phyloP scores from a whole-genome alignment of 2,888 invertebrate genomes.

The Orthosia incerta region DNA sequence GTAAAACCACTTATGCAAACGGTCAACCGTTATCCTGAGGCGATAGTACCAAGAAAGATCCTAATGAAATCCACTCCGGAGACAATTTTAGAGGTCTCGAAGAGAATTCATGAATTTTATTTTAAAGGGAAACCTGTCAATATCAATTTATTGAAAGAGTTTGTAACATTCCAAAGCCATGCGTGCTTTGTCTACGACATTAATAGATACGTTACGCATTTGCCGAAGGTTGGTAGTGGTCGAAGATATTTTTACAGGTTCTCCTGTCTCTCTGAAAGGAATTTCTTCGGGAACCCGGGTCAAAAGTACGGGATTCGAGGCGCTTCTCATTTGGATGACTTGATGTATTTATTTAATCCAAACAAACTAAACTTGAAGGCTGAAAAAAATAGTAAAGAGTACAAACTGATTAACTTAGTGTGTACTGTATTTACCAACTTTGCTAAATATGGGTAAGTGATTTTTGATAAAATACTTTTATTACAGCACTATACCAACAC shows the following conservation, averaged over 20 bases:
- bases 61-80: slow-evolving; percentile 60
- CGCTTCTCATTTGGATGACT: slow-evolving; percentile 79
- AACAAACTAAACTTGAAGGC: slow-evolving; percentile 69
- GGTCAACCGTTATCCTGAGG: slow-evolving; percentile 70
- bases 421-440: slow-evolving; percentile 46
- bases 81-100: slow-evolving; percentile 68
- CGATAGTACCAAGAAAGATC: slow-evolving; percentile 73
- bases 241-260: slow-evolving; percentile 62
- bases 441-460: slow-evolving; percentile 40
- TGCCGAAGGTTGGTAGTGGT: slow-evolving; percentile 42
- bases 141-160: slow-evolving; percentile 66
- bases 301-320: slow-evolving; percentile 72
- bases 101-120: slow-evolving; percentile 72
- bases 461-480: neutral
- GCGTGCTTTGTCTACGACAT: slow-evolving; percentile 65
- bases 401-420: slow-evolving; percentile 34
- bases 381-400: slow-evolving; percentile 62
- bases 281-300: slow-evolving; percentile 70
- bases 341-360: slow-evolving; percentile 78
- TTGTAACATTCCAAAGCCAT: slow-evolving; percentile 66
- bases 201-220: slow-evolving; percentile 45
- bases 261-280: slow-evolving; percentile 74
- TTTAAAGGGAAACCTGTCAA: slow-evolving; percentile 69
- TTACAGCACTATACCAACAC: too few relatives aligned
- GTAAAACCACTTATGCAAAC: slow-evolving; percentile 40